Evolutionary conservation across 92 coral and sea anemone genomes (phyloP).

Genomic region (Actinernus sp.): DNA sequence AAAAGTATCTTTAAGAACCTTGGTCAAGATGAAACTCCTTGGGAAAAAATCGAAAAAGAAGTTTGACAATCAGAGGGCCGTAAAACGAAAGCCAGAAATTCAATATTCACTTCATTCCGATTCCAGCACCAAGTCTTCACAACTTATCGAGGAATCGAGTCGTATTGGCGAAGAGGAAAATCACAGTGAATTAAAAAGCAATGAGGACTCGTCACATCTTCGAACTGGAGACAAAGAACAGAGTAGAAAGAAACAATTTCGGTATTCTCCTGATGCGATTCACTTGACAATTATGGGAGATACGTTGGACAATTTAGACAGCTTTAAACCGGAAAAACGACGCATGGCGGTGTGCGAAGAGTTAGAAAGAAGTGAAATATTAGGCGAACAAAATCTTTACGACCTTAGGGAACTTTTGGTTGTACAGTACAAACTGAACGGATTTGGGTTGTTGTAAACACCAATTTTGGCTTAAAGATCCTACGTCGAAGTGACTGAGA

Average conservation of each 20-base stretch:
- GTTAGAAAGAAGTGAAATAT: neutral
- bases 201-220: too few species aligned
- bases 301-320: neutral
- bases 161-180: too few species aligned
- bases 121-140: too few species aligned
- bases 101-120: neutral
- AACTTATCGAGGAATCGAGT: too few species aligned
- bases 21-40: conserved; percentile 37
- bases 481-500: too few species aligned
- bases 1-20: conserved; percentile 23
- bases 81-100: neutral
- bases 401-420: conserved; percentile 28
- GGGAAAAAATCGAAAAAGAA: conserved; percentile 22
- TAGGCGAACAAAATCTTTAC: conserved; percentile 15
- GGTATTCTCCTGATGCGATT: too few species aligned
- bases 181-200: too few species aligned
- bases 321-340: neutral
- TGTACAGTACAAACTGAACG: conserved; percentile 35
- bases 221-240: neutral
- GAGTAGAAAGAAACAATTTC: neutral
- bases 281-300: too few species aligned
- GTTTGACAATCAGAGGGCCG: neutral
- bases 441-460: conserved; percentile 33
- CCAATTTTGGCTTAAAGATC: neutral
- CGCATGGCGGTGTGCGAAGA: conserved; percentile 5